These are phyloP conservation scores for Caenorhabditis macrosperma DNA, from an alignment of 2,888 invertebrate genomes.

Conservation along the genomic window DNA sequence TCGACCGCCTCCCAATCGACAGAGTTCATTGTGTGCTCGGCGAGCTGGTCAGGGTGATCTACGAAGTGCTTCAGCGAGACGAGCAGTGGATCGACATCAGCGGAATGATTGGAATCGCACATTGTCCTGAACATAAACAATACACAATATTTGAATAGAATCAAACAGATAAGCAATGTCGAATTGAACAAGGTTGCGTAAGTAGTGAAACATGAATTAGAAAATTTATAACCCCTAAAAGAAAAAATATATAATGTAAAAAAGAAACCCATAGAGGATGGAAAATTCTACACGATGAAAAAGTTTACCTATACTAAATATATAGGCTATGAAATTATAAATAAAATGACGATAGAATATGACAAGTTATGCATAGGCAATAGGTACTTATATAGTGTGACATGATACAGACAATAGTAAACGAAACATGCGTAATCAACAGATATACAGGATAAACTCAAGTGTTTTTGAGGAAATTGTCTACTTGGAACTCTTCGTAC, in stretches of 20 bases:
- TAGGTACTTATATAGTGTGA: not conserved
- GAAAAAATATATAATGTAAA: not conserved
- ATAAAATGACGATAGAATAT: constrained; percentile 30
- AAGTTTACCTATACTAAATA: not conserved
- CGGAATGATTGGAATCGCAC: not conserved
- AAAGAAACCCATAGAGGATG: constrained; percentile 5
- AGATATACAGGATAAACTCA: not conserved
- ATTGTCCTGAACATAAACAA: constrained; percentile 5
- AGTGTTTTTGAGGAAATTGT: constrained; percentile 42
- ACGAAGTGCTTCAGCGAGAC: constrained; percentile 32
- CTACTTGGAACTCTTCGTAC: constrained; percentile 74
- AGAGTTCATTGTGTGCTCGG: constrained; percentile 46
- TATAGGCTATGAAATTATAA: not conserved
- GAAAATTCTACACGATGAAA: too few relatives aligned
- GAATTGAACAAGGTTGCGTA: not conserved
- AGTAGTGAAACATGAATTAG: not conserved
- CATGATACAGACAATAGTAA: constrained; percentile 22
- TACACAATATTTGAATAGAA: not conserved
- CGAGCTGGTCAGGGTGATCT: constrained; percentile 43
- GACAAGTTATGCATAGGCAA: constrained; percentile 24
- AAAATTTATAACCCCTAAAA: not conserved
- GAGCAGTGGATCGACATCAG: constrained; percentile 6
- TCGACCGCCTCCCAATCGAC: constrained; percentile 49
- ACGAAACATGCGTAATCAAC: too few relatives aligned
- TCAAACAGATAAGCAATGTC: not conserved